Percentiles rank a stretch among this genome's conserved stretches.
Evolutionary conservation across 2,797 vertebrate genomes (phyloP).

Genomic region (Clarias pachynema): DNA sequence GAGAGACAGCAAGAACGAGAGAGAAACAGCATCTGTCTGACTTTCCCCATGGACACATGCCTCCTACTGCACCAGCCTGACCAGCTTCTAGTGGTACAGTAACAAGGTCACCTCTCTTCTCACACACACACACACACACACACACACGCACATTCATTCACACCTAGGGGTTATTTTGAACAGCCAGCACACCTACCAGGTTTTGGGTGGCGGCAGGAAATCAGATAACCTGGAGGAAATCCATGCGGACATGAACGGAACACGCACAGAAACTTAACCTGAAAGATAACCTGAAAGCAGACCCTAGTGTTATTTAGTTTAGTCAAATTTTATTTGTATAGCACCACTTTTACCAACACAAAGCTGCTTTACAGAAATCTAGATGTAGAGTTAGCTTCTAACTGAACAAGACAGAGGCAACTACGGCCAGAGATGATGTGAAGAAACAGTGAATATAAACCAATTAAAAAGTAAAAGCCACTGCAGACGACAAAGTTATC

Average conservation of each 20-base stretch:
- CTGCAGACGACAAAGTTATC: neutral
- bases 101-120: constrained; percentile 72
- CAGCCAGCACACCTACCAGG: neutral
- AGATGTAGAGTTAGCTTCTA: neutral
- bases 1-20: constrained; percentile 60
- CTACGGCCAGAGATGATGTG: neutral
- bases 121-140: neutral
- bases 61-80: constrained; percentile 75
- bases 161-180: neutral
- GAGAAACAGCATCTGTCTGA: constrained; percentile 77
- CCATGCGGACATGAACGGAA: neutral
- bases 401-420: neutral
- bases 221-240: neutral
- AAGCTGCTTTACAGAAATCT: neutral
- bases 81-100: constrained; percentile 74
- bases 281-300: neutral
- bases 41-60: constrained; percentile 77
- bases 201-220: neutral
- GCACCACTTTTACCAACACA: no score
- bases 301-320: neutral
- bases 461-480: neutral
- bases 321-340: neutral
- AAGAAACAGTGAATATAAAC: neutral
- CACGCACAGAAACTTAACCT: neutral
- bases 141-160: neutral